Conservation (phyloP, 1,140 invertebrate species). For the Camponotus floridanus region DNA sequence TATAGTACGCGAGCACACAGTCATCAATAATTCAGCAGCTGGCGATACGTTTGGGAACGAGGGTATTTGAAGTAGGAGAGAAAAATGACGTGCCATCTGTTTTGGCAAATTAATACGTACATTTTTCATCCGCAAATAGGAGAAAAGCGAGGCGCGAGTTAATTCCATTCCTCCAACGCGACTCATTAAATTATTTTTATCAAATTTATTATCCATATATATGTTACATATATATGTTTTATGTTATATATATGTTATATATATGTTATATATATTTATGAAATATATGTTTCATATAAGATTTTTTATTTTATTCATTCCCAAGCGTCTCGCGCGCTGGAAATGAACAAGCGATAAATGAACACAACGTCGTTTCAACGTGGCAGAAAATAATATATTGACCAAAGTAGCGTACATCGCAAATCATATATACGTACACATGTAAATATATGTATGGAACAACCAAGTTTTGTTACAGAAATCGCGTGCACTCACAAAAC, state of each 20-base stretch:
- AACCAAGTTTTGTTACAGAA: constrained; percentile 41
- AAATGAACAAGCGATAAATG: constrained; percentile 52
- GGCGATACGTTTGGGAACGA: neutral
- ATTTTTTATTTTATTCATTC: neutral
- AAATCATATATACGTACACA: constrained; percentile 56
- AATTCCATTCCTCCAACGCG: no score
- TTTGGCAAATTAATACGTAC: no score
- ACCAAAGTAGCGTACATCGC: constrained; percentile 64
- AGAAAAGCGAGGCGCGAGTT: no score
- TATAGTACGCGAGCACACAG: no score
- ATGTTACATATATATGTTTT: neutral
- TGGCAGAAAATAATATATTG: constrained; percentile 69
- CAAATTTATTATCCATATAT: neutral
- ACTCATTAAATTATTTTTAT: no score
- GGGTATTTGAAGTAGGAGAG: no score
- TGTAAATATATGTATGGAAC: neutral
- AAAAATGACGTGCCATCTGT: no score
- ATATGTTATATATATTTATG: no score
- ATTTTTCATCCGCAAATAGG: no score
- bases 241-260: no score
- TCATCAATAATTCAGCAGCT: neutral
- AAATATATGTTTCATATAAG: no score
- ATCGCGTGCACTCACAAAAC: constrained; percentile 67
- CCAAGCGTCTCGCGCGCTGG: neutral
- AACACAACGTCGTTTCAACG: constrained; percentile 52